Conservation (phyloP, 2,113 vertebrate species). For the Mesembrinibis cayennensis region DNA sequence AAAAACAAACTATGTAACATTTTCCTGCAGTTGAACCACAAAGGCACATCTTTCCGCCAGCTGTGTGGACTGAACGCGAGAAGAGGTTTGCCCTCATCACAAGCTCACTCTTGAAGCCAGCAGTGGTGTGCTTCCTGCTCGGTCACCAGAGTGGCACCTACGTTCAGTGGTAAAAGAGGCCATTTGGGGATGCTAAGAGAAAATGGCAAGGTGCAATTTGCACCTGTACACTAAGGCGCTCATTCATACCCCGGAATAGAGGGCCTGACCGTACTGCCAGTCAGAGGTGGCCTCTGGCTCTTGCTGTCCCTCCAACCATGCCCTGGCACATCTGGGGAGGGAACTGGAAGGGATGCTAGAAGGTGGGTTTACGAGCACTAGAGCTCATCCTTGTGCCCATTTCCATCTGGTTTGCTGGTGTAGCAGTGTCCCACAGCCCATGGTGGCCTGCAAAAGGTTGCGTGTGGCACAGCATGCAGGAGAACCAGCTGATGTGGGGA, state of each 20-base stretch:
- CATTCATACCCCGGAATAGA: not conserved
- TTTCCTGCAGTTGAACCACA: not conserved
- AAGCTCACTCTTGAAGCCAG: not conserved
- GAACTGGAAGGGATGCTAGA: not conserved
- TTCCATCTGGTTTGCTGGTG: not conserved
- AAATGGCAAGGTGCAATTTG: not conserved
- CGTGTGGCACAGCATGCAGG: rapidly evolving
- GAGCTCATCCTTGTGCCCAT: not conserved
- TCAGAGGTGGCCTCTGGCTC: not conserved
- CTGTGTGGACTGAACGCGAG: rapidly evolving
- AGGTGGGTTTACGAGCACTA: not conserved
- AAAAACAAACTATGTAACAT: not conserved
- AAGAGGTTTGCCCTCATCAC: not conserved
- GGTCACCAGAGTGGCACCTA: rapidly evolving
- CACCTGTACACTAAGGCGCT: rapidly evolving
- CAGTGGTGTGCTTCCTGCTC: rapidly evolving
- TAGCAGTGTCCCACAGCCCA: not conserved
- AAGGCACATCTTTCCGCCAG: not conserved
- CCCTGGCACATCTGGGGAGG: not conserved
- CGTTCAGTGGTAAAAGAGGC: rapidly evolving
- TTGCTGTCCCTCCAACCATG: not conserved
- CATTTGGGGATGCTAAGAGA: not conserved
- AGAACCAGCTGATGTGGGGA: not conserved
- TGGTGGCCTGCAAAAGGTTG: not conserved
- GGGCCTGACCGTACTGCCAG: no score